Evolutionary conservation across 2,888 invertebrate species (phyloP), one percentile per base, ranked within the genome.

Genomic region (Mimumesa dahlbomi): DNA sequence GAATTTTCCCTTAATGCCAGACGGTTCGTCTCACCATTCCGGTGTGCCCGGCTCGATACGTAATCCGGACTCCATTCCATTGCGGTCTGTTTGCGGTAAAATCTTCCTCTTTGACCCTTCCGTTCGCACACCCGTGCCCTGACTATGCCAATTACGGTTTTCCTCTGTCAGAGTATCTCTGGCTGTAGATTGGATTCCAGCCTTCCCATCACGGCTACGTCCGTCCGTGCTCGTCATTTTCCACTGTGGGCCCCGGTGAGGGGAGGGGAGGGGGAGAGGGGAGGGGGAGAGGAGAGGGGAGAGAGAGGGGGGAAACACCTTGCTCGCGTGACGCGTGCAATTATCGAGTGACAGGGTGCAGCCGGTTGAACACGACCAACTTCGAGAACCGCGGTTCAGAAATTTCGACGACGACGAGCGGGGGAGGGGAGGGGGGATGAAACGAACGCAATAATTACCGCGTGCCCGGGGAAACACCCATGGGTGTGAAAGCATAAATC

Each of bases 391-490:
- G 43, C 58, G 53, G 43, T 38, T 49, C 14, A 22, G 53, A 67
- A 59, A 67, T 67, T 67, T 67, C 53, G 48, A 53, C 67, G 43
- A 14, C 67, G 0, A 16, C 50, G 48, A 25, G n/a, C n/a, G n/a
- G n/a, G n/a, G n/a, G n/a, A n/a, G n/a, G n/a, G n/a, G n/a, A n/a
- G n/a, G 3, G 25, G 25, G 4, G 25, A 3, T 25, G 50, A 67
- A 65, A 67, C 67, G 67, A 67, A 66, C 52, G 68, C 68, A 52
- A 68, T 68, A 68, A 68, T 66, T 66, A 57, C 46, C 49, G 22
- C 36, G 14, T 52, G 48, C 40, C 42, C 62, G 25, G 42, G 31
- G 36, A 40, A 36, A 36, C 25, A 31, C 48, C 43, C 45, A 16
- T n/a, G 31, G 65, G 54, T 45, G 49, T 46, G 56, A n/a, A 48